These are phyloP conservation scores for Panopea generosa DNA, from an alignment of 2,888 invertebrate species.

Conservation along the genomic window DNA sequence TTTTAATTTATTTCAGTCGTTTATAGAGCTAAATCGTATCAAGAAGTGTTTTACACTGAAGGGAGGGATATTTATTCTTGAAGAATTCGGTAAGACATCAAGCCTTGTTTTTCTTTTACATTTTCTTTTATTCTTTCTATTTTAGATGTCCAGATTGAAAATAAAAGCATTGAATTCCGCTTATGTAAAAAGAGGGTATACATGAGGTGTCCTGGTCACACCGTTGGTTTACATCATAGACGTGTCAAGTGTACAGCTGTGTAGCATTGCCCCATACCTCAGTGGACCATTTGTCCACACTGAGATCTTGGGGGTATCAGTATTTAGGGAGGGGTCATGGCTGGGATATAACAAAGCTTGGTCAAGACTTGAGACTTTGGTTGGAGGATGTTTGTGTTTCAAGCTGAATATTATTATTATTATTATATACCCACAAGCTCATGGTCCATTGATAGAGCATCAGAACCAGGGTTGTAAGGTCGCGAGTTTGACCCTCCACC, in stretches of 20 bases:
- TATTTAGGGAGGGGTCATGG: no score
- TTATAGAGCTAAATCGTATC: constrained; percentile 99
- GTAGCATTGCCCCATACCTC: no score
- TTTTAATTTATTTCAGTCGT: constrained; percentile 92
- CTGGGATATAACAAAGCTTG: no score
- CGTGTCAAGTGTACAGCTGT: not conserved
- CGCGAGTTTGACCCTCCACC: no score
- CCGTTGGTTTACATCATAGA: constrained; percentile 12
- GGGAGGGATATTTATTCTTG: constrained; percentile 99
- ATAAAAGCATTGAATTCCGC: constrained; percentile 56
- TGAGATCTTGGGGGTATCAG: no score
- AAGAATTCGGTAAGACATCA: constrained; percentile 97
- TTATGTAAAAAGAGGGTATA: constrained; percentile 54
- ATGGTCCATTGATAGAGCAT: no score
- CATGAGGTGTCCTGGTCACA: constrained; percentile 18
- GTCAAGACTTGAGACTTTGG: no score
- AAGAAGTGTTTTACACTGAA: constrained; percentile 99
- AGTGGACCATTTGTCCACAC: no score
- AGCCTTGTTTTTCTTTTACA: constrained; percentile 59
- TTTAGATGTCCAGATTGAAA: constrained; percentile 65
- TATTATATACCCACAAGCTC: no score
- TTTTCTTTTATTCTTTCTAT: constrained; percentile 60
- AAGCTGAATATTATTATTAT: no score
- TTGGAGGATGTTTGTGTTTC: no score
- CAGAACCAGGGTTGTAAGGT: no score